Base-by-base conservation (phyloP, 2,113 vertebrate species). In the Stomatorhinus ivindoensis region DNA sequence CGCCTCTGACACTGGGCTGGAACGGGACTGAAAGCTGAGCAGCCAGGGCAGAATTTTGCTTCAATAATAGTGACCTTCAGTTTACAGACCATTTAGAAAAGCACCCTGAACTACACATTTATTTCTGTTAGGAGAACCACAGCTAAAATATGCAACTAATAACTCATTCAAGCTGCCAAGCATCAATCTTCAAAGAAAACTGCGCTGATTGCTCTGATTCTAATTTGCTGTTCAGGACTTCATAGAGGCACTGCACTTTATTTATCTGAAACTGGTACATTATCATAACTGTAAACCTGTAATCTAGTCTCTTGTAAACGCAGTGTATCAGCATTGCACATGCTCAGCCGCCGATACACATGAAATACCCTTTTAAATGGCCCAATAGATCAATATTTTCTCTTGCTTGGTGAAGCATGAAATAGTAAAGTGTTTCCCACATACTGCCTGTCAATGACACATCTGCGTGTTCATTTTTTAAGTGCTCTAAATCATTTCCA, bases 401-500 rank as follows among this genome's bases (percentile, higher is more conserved):
- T 47, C 21, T 24, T 46, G 44, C 42, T 44, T 42, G 31, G 35
- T 85, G 44, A 24, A 46, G 44, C 83, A 48, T 47, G 19, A 48
- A 50, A n/a, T 46, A 84, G 35, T 5, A 4, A 44, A 31, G 39
- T 21, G 27, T 87, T 87, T 21, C 27, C 31, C 4, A 21, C 53
- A 39, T 24, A 17, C 73, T 7, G 35, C 73, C 73, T 42, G 35
- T 39, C 73, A 80, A 42, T 80, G 73, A 90, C 76, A 80, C 87
- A 39, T 90, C 90, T 31, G 84, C 44, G 11, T 31, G 47, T 55
- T 88, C 46, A 24, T 46, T 65, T 27, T 89, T 84, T 61, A 87
- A 91, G 88, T n/a, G 58, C 31, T n/a, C 76, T 91, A 92, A 90
- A 92, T 92, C 90, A 87, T n/a, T 11, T 46, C 35, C 47, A 51